Evolutionary conservation across 2,888 invertebrate species (phyloP).

Genomic region (Axea sp.): DNA sequence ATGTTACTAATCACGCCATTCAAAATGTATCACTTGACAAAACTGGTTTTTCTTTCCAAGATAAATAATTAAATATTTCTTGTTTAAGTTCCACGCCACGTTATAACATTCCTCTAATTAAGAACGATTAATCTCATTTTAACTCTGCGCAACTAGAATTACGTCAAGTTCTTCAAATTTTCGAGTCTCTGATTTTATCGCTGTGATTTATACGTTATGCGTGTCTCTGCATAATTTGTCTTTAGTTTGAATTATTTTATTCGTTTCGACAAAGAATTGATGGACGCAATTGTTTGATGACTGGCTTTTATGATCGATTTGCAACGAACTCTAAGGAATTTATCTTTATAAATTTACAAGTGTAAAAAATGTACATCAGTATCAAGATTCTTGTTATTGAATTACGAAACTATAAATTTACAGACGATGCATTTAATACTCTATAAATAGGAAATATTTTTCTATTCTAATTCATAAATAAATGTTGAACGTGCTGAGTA

Average conservation of each 20-base stretch:
- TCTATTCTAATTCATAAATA: no score
- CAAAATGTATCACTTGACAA: not conserved
- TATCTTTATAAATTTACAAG: no score
- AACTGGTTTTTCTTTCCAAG: not conserved
- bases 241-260: conserved; percentile 4
- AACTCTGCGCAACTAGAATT: conserved; percentile 15
- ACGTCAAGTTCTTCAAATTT: conserved; percentile 35
- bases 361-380: no score
- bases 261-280: not conserved
- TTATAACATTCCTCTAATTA: conserved; percentile 14
- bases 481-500: no score
- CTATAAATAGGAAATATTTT: no score
- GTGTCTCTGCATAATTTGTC: conserved; percentile 29
- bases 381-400: no score
- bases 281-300: conserved; percentile 5
- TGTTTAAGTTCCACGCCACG: not conserved
- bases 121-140: conserved; percentile 22
- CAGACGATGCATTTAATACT: no score
- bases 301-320: not conserved
- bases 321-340: not conserved
- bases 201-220: conserved; percentile 36
- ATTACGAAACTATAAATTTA: no score
- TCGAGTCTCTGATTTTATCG: conserved; percentile 39
- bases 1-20: conserved; percentile 9
- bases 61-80: not conserved